A percentile compares a stretch with the other conserved stretches of the same genome.
phyloP scores from a whole-genome alignment of 2,797 vertebrate genomes.

The Chloroceryle amazona region DNA sequence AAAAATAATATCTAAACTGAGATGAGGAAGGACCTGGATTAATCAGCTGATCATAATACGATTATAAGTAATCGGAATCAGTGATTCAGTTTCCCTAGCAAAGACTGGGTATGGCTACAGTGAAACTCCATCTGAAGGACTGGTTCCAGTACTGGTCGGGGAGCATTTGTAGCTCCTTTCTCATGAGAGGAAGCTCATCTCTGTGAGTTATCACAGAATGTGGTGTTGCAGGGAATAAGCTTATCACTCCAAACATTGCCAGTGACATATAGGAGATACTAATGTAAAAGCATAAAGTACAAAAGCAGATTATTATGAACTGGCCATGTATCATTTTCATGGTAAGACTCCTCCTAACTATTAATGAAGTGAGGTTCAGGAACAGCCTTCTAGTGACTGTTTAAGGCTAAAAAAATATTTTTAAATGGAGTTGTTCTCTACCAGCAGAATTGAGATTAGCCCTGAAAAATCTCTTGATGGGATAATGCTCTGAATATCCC shows the following conservation, averaged over 20 bases:
- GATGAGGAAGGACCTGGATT: neutral
- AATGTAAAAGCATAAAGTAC: neutral
- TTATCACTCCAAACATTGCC: neutral
- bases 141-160: neutral
- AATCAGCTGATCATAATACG: neutral
- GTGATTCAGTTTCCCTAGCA: neutral
- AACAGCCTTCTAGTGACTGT: neutral
- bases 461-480: neutral
- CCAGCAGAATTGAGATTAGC: neutral
- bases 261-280: neutral
- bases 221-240: neutral
- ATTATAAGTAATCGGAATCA: neutral
- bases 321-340: neutral
- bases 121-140: neutral
- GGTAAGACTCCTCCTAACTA: neutral
- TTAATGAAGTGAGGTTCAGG: neutral
- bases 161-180: neutral
- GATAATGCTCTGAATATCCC: neutral
- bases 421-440: neutral
- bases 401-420: neutral
- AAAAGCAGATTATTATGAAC: neutral
- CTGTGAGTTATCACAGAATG: rapidly evolving
- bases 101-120: neutral
- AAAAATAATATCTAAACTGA: neutral
- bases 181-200: neutral